These are phyloP conservation scores for Malurus melanocephalus DNA, from an alignment of 2,113 vertebrate genomes.

Conservation along the genomic window DNA sequence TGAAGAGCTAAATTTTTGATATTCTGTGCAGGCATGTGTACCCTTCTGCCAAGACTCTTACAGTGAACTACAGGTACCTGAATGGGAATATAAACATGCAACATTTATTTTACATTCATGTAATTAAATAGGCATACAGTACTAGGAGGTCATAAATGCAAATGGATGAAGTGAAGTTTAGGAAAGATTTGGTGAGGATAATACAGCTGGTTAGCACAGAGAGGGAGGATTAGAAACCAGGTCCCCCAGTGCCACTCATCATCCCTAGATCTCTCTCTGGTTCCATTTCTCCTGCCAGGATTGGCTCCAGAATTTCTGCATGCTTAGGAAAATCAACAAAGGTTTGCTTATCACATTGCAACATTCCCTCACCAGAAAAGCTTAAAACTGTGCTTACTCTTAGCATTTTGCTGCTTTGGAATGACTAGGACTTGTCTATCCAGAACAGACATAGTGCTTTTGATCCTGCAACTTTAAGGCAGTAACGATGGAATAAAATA, in stretches of 20 bases:
- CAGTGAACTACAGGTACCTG: neutral
- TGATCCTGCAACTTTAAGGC: neutral
- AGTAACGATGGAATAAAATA: neutral
- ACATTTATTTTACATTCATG: neutral
- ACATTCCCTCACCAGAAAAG: neutral
- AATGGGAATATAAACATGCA: neutral
- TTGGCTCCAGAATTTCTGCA: neutral
- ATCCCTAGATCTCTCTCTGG: neutral
- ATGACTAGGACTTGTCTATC: neutral
- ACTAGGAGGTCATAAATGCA: neutral
- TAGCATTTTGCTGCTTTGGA: neutral
- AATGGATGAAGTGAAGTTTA: neutral
- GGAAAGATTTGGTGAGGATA: neutral
- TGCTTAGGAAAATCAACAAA: slow-evolving; percentile 14
- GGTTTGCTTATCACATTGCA: neutral
- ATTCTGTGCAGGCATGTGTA: neutral
- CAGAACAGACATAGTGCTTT: neutral
- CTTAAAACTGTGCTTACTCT: slow-evolving; percentile 31
- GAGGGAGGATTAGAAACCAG: neutral
- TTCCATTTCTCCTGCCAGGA: neutral
- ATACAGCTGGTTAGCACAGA: neutral
- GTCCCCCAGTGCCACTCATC: neutral
- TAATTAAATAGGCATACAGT: neutral
- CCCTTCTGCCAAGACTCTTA: neutral
- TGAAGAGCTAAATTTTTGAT: neutral